Base-by-base conservation (phyloP, 1,140 invertebrate genomes). In the Cecropterus lyciades region DNA sequence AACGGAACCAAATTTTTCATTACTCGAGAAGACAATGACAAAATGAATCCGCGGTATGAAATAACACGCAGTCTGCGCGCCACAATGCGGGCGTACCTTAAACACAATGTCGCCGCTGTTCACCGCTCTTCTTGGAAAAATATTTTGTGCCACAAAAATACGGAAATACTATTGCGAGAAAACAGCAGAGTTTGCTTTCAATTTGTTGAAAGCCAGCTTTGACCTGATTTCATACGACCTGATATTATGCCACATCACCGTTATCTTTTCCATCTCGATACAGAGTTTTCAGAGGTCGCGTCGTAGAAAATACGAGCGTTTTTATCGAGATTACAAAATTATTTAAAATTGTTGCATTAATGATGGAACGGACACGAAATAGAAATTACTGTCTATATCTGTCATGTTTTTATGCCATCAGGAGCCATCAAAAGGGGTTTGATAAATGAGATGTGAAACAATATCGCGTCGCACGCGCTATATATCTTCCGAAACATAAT, bases 151-250 rank as follows among this genome's bases (percentile, higher is more conserved):
- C 53, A 56, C 53, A 56, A 56, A 56, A 56, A 56, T 55, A 56
- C 53, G 53, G 14, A 49, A 62, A 62, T 27, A 51, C 46, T 51
- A 62, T 62, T 62, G 59, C 59, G 33, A 51, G 46, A 46, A 62
- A 62, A 51, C 48, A 62, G 46, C 59, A 51, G 46, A 37, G 45
- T 42, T 60, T 60, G 57, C 57, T 48, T 60, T 48, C 57, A 48
- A 60, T 60, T 60, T 49, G 57, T 60, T 60, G 45, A 60, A 60
- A 60, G 57, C 57, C 37, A 60, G 59, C 59, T 62, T 62, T 62
- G 59, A 62, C 59, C 59, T 51, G 46, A 60, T 62, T 62, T 62
- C 33, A 51, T 42, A 51, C 33, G 48, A 15, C 46, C 30, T 51
- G 46, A 62, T 62, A 62, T 51, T 62, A 62, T 62, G 45, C 57